Base-by-base conservation (phyloP, 2,888 invertebrate species). In the Volucella zonaria region DNA sequence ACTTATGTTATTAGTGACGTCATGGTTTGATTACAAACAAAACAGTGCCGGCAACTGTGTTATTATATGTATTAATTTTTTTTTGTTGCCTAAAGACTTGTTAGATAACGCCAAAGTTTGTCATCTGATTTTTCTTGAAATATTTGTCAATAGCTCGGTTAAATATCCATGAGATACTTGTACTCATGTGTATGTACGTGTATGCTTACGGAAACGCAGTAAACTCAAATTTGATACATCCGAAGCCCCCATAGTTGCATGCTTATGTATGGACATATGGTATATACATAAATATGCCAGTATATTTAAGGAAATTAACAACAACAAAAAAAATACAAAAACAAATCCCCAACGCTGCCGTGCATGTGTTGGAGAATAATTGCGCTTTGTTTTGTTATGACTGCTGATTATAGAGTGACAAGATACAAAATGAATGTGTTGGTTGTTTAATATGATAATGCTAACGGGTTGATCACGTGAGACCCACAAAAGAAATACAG, bases 1-100 rank as follows among this genome's bases (percentile, higher is more conserved):
- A n/a, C 18, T 42, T 67, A 6, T 31, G 6, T 31, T 12, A 12
- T 14, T 59, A 43, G 59, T 71, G 42, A 77, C 70, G 62, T 70
- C 51, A 67, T 77, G 23, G 23, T 62, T 82, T 77, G 82, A 77
- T 73, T 77, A 73, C 61, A 77, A 82, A 82, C 77, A 77, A 54
- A 59, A n/a, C 14, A 52, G 31, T 68, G 51, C 15, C 64, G 62
- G 9, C 15, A 56, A 51, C 31, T 47, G 58, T 62, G 38, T 12
- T 40, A 61, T 62, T 31, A 14, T 51, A 49, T 49, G 51, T 31
- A 49, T 31, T 31, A 3, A 3, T 31, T 52, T 43, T 10, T 40
- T 38, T 64, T 49, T 51, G 10, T 31, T 42, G 9, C 9, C 9
- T 49, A 70, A 15, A 11, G 10, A 1, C n/a, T 45, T 67, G 47